Evolutionary conservation across 2,797 vertebrate genomes (phyloP).

Genomic region (Arrhamphus sclerolepis): DNA sequence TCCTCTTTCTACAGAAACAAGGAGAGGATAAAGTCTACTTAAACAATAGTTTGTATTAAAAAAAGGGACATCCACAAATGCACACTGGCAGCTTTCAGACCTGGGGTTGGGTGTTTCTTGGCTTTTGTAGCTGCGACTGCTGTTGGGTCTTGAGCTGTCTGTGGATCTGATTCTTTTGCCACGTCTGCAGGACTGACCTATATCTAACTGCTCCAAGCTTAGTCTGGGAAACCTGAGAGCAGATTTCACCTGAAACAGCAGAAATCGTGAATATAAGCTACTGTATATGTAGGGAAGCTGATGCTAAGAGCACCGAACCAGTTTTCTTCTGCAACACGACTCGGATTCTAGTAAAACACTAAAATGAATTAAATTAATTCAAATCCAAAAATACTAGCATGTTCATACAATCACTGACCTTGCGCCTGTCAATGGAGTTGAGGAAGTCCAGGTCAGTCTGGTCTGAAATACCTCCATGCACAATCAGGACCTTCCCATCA

Average conservation of each 20-base stretch:
- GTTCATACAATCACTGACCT: constrained; percentile 77
- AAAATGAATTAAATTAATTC: too few species aligned
- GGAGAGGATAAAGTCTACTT: background rate
- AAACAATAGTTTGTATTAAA: background rate
- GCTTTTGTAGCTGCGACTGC: constrained; percentile 57
- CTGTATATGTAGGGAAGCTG: too few species aligned
- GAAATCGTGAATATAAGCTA: background rate
- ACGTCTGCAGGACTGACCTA: constrained; percentile 38
- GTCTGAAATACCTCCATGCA: constrained; percentile 95
- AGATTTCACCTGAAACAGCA: constrained; percentile 86
- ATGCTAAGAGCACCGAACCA: too few species aligned
- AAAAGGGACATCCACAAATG: background rate
- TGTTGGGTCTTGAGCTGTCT: constrained; percentile 54
- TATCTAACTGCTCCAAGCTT: constrained; percentile 57
- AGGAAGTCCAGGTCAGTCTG: constrained; percentile 90
- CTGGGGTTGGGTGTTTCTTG: constrained; percentile 53
- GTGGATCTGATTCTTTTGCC: constrained; percentile 48
- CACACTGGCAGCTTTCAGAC: constrained; percentile 27
- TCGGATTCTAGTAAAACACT: too few species aligned
- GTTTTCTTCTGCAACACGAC: too few species aligned
- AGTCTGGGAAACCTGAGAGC: constrained; percentile 84
- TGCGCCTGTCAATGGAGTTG: constrained; percentile 85
- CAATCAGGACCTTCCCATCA: constrained; percentile 90
- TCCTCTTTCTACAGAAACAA: constrained; percentile 52
- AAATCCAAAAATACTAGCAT: background rate